phyloP scores from a whole-genome alignment of 2,888 invertebrate species.

The Belgica antarctica region DNA sequence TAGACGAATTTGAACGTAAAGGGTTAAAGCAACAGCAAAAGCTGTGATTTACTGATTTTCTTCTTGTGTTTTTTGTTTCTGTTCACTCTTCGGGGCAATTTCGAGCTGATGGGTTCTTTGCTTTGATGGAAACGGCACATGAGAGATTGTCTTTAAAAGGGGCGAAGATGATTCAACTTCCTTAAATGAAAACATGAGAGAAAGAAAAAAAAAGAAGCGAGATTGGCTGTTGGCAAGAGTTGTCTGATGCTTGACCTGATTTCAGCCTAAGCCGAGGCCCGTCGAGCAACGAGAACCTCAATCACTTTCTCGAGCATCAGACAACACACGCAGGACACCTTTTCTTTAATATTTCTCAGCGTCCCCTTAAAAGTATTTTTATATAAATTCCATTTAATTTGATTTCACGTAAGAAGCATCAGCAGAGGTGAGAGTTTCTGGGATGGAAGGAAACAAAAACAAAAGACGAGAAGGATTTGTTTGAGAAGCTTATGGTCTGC shows the following conservation, averaged over 20 bases:
- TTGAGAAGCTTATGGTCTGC: too few relatives aligned
- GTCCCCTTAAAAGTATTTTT: slow-evolving; percentile 7
- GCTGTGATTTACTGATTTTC: slow-evolving; percentile 5
- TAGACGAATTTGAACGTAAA: slow-evolving; percentile 28
- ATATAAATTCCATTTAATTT: slow-evolving; percentile 28
- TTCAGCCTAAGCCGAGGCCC: too few relatives aligned
- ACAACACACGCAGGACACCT: slow-evolving; percentile 18
- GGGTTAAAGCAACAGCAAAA: slow-evolving; percentile 6
- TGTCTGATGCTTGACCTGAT: too few relatives aligned
- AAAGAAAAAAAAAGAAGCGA: too few relatives aligned
- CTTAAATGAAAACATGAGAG: neutral
- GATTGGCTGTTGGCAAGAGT: slow-evolving; percentile 2
- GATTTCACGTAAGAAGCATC: slow-evolving; percentile 14
- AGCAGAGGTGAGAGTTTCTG: neutral
- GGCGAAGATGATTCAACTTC: neutral
- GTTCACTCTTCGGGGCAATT: slow-evolving; percentile 20
- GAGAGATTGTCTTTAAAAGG: neutral
- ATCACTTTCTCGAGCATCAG: neutral
- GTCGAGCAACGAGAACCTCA: neutral
- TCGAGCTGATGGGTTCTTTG: slow-evolving; percentile 21
- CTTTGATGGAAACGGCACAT: neutral
- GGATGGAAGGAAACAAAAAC: neutral
- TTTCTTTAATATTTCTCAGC: slow-evolving; percentile 17
- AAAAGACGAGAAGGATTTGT: neutral
- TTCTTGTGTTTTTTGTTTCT: neutral